phyloP scores from a whole-genome alignment of 2,113 vertebrate species.

The Datnioides undecimradiatus region DNA sequence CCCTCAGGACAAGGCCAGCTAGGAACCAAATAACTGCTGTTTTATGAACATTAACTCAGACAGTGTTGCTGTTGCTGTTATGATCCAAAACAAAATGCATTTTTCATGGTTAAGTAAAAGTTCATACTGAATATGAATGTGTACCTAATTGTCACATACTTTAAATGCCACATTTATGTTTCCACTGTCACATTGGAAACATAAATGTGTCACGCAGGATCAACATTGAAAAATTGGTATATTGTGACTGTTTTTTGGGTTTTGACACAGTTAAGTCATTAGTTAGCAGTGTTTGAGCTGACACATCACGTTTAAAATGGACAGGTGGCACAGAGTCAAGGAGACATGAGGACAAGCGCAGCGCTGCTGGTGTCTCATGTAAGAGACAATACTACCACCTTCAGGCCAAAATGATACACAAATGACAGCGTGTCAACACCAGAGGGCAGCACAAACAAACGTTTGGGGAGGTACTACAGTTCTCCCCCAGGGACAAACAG shows the following conservation, averaged over 20 bases:
- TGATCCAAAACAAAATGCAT: no score
- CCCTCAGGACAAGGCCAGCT: neutral
- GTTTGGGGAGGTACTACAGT: neutral
- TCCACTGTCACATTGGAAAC: no score
- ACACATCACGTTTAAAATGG: neutral
- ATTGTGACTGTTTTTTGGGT: neutral
- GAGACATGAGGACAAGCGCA: neutral
- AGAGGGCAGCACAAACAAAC: constrained; percentile 52
- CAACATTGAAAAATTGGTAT: no score
- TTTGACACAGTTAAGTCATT: neutral
- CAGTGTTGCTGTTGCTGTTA: no score
- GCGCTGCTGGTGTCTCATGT: neutral
- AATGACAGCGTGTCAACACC: neutral
- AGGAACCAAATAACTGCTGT: no score
- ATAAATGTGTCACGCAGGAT: no score
- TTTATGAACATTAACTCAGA: no score
- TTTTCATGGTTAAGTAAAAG: no score
- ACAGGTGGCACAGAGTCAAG: neutral
- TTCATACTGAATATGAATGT: no score
- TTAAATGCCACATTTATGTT: no score
- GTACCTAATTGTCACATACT: no score
- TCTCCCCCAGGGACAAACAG: neutral
- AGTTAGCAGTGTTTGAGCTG: neutral
- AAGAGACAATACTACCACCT: constrained; percentile 34
- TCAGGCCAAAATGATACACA: constrained; percentile 1